Base-by-base conservation (phyloP, 2,113 vertebrate genomes). In the Grantiella picta region DNA sequence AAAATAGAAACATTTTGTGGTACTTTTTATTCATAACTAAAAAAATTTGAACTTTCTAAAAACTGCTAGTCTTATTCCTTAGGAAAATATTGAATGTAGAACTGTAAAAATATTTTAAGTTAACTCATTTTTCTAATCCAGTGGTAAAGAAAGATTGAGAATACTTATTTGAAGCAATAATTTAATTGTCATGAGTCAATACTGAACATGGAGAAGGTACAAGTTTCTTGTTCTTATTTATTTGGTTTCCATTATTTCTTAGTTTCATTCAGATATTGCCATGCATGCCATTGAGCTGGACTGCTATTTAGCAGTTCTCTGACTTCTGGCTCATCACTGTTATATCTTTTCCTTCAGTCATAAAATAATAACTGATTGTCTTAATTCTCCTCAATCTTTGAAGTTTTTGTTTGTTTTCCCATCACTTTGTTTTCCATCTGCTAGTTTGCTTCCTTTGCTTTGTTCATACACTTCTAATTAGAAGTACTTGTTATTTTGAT, bases 391-490 rank as follows among this genome's bases (percentile, higher is more conserved):
- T 89, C 50, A 25, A 13, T 80, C 76, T 90, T 88, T 88, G 49
- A 86, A 82, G 59, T 22, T 85, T 80, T 83, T 52, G 33, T 79
- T 92, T 88, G 21, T 33, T 92, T 93, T 80, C 28, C 71, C 19
- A 36, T 64, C 24, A 19, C 40, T 79, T 87, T 71, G 16, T 71
- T 87, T 94, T 61, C 31, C 40, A 40, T 82, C 45, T 78, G n/a
- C 28, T 82, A 40, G 59, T 90, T 94, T 93, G 64, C 28, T 90
- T 90, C 49, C 79, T 92, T 72, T 86, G 49, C 66, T 92, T 94
- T 94, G 76, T 92, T 89, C 76, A 45, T 53, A 54, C 33, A 36
- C 18, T 90, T 72, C 50, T 69, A 80, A 90, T 92, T 88, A 68
- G 73, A 93, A 88, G 35, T 82, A 33, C 25, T 82, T 88, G 66